Percentiles rank a stretch among this genome's conserved stretches.
Evolutionary conservation across 2,888 invertebrate species (phyloP).

Genomic region (Cheilosia urbana): DNA sequence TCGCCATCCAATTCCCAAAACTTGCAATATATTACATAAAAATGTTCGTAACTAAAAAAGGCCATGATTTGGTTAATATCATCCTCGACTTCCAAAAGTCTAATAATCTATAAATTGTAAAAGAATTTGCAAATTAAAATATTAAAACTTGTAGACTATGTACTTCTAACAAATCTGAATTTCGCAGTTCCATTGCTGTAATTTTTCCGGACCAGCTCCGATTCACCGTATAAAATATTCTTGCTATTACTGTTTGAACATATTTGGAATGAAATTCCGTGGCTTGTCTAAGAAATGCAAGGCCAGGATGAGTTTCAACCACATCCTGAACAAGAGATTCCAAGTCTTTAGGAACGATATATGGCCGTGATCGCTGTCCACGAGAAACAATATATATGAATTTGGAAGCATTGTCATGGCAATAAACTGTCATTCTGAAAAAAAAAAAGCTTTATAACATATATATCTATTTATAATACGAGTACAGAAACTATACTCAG

Average conservation of each 20-base stretch:
- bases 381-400: conserved; percentile 94
- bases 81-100: conserved; percentile 95
- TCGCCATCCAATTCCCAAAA: conserved; percentile 99
- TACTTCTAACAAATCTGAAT: conserved; percentile 93
- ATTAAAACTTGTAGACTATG: conserved; percentile 2
- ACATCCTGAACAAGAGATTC: conserved; percentile 97
- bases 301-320: conserved; percentile 98
- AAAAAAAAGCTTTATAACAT: conserved; percentile 24
- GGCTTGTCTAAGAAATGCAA: conserved; percentile 98
- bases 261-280: conserved; percentile 99
- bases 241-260: conserved; percentile 98
- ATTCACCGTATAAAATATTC: conserved; percentile 98
- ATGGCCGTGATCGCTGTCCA: conserved; percentile 85
- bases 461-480: not conserved
- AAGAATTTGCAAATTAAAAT: conserved; percentile 8
- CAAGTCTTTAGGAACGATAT: conserved; percentile 94
- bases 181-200: conserved; percentile 93
- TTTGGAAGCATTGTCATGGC: conserved; percentile 94
- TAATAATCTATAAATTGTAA: conserved; percentile 86
- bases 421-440: conserved; percentile 90
- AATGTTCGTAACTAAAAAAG: conserved; percentile 98
- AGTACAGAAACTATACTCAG: not conserved
- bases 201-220: conserved; percentile 98
- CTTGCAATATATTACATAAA: conserved; percentile 99
- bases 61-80: conserved; percentile 97